Evolutionary conservation across 2,113 vertebrate species (phyloP).

Genomic region (Megaceryle torquata): DNA sequence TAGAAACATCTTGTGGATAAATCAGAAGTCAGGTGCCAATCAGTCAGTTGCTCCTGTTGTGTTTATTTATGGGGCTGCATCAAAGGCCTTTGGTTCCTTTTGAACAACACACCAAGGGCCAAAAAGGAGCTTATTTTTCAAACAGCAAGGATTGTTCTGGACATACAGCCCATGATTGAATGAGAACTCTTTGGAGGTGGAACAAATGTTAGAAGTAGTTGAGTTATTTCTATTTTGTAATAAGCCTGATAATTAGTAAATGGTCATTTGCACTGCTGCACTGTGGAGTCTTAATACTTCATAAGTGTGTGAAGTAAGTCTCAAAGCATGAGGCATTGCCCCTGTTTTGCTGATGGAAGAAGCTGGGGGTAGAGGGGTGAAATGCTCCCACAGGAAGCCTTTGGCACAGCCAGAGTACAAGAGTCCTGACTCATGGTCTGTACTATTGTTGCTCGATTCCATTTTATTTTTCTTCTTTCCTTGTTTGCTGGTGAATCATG

Average conservation of each 20-base stretch:
- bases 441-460: slow-evolving; percentile 13
- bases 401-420: background rate
- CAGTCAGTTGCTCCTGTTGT: background rate
- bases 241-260: background rate
- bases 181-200: background rate
- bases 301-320: background rate
- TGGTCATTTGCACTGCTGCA: background rate
- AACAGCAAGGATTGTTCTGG: background rate
- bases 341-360: background rate
- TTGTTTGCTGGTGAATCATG: slow-evolving; percentile 29
- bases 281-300: background rate
- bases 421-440: slow-evolving; percentile 26
- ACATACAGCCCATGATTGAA: background rate
- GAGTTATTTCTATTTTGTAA: background rate
- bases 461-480: slow-evolving; percentile 14
- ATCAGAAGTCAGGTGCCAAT: background rate
- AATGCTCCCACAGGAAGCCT: slow-evolving; percentile 3
- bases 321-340: background rate
- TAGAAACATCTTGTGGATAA: background rate
- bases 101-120: background rate
- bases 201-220: background rate
- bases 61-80: background rate
- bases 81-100: background rate
- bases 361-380: background rate
- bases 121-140: background rate